Conservation (phyloP, 64 coral and sea anemone genomes). For the Pocillopora verrucosa region DNA sequence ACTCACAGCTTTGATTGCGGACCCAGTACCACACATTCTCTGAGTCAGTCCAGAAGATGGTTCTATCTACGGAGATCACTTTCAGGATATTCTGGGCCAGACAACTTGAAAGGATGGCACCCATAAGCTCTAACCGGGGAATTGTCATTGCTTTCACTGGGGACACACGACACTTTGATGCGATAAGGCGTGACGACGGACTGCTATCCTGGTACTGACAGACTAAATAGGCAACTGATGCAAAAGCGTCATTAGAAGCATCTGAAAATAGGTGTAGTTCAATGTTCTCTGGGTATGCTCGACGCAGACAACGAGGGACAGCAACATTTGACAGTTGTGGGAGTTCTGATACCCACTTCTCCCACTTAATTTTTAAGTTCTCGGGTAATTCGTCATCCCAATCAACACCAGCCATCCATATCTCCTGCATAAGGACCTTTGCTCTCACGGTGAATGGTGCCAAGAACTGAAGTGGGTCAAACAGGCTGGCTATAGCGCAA, state of each 20-base stretch:
- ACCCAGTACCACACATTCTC: conserved; percentile 42
- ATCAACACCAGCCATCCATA: conserved; percentile 35
- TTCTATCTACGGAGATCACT: conserved; percentile 21
- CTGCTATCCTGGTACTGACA: neutral
- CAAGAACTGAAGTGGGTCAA: conserved; percentile 44
- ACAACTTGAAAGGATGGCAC: conserved; percentile 33
- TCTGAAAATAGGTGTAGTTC: conserved; percentile 53
- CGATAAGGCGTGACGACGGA: conserved; percentile 20
- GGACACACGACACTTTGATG: conserved; percentile 39
- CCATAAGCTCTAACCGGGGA: conserved; percentile 59
- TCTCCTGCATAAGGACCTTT: conserved; percentile 44
- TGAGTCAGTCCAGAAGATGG: conserved; percentile 37
- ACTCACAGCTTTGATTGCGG: conserved; percentile 12
- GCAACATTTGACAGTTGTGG: conserved; percentile 45
- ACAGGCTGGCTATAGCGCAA: conserved; percentile 32
- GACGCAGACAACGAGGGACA: conserved; percentile 50
- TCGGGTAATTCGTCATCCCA: conserved; percentile 34
- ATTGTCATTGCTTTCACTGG: conserved; percentile 46
- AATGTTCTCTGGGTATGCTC: conserved; percentile 32
- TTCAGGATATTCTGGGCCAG: conserved; percentile 43
- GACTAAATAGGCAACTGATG: conserved; percentile 53
- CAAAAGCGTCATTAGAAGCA: conserved; percentile 55
- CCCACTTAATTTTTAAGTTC: conserved; percentile 6
- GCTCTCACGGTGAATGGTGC: conserved; percentile 29
- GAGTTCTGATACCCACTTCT: conserved; percentile 45